Evolutionary conservation across 2,113 vertebrate genomes (phyloP).

Genomic region (Centropus bengalensis): DNA sequence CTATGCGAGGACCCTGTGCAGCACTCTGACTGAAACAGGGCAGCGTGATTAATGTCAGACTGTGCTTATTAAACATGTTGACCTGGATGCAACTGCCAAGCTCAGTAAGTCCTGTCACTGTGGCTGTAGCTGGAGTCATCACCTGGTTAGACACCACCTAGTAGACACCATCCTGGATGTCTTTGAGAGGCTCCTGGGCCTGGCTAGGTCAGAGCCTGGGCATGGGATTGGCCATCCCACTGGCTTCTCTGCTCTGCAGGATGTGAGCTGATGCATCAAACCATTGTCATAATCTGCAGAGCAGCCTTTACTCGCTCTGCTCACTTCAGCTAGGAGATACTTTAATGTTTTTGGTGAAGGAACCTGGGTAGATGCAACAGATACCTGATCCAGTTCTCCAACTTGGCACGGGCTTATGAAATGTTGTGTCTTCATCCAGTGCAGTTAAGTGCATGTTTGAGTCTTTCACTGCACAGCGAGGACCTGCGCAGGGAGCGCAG

Average conservation of each 20-base stretch:
- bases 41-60: background rate
- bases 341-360: background rate
- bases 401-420: accelerated
- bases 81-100: background rate
- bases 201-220: accelerated
- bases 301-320: background rate
- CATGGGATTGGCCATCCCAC: background rate
- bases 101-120: accelerated
- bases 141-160: too few relatives aligned
- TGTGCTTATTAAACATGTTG: background rate
- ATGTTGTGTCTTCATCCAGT: background rate
- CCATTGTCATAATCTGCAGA: background rate
- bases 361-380: background rate
- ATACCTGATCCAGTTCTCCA: background rate
- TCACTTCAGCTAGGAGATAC: background rate
- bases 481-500: background rate
- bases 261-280: background rate
- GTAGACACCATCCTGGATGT: background rate
- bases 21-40: background rate
- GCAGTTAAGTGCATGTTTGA: background rate
- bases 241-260: background rate
- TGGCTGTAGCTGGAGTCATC: too few relatives aligned
- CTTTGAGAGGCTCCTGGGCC: accelerated
- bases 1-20: background rate
- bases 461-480: background rate